phyloP scores from a whole-genome alignment of 2,888 invertebrate genomes.

The Coenonympha arcania region DNA sequence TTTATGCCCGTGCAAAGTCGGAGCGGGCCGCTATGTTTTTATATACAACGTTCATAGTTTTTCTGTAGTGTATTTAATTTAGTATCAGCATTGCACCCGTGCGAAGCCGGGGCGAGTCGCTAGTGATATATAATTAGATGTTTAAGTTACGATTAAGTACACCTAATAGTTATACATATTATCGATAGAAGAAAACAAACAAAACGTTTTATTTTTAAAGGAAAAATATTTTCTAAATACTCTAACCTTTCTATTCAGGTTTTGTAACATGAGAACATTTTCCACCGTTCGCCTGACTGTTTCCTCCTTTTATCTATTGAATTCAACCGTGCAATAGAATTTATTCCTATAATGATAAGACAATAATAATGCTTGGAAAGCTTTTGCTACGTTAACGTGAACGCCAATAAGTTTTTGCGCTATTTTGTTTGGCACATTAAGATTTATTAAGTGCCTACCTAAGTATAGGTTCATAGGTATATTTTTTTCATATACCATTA shows the following conservation, averaged over 20 bases:
- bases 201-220: neutral
- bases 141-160: too few relatives aligned
- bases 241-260: slow-evolving; percentile 3
- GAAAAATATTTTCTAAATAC: neutral
- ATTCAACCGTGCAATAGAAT: slow-evolving; percentile 12
- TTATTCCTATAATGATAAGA: slow-evolving; percentile 15
- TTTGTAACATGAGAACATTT: slow-evolving; percentile 1
- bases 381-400: neutral
- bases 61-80: too few relatives aligned
- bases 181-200: too few relatives aligned
- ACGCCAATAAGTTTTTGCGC: neutral
- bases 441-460: neutral
- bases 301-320: slow-evolving; percentile 10
- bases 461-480: neutral
- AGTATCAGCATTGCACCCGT: too few relatives aligned
- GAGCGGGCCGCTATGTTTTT: too few relatives aligned
- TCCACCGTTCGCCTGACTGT: slow-evolving; percentile 1
- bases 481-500: too few relatives aligned
- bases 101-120: too few relatives aligned
- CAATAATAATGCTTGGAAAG: slow-evolving; percentile 1
- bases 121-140: too few relatives aligned
- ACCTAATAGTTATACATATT: too few relatives aligned
- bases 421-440: neutral
- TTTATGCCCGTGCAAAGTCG: too few relatives aligned
- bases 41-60: too few relatives aligned